Evolutionary conservation across 2,113 vertebrate species (phyloP).

Genomic region (Lutjanus erythropterus): DNA sequence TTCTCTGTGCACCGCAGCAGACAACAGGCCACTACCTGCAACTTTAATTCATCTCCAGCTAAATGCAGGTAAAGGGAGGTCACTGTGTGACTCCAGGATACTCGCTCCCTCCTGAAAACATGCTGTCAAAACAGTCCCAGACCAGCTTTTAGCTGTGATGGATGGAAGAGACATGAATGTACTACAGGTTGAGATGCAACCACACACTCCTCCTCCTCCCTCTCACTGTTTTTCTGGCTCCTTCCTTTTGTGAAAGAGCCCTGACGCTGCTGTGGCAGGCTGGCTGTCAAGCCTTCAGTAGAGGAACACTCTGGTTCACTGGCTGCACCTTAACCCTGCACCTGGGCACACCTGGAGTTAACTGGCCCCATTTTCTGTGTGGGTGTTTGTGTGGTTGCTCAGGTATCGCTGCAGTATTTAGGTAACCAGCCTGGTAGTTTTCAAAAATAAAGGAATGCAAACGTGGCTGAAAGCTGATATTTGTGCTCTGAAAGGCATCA

Average conservation of each 20-base stretch:
- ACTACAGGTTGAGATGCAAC: constrained; percentile 22
- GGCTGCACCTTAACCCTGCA: constrained; percentile 61
- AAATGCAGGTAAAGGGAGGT: constrained; percentile 1
- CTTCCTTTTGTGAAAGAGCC: constrained; percentile 55
- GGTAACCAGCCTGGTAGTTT: neutral
- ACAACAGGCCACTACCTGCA: neutral
- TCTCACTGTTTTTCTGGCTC: constrained; percentile 6
- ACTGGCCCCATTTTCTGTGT: neutral
- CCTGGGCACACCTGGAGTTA: constrained; percentile 51
- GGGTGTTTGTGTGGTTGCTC: neutral
- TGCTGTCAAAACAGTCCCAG: constrained; percentile 55
- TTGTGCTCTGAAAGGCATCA: constrained; percentile 29
- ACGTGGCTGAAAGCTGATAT: constrained; percentile 48
- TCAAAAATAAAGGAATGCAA: neutral
- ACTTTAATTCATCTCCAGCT: constrained; percentile 4
- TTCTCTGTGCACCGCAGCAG: neutral
- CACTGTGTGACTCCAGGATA: neutral
- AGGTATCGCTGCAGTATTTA: neutral
- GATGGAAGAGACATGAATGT: constrained; percentile 39
- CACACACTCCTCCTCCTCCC: constrained; percentile 18
- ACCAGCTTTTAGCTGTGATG: constrained; percentile 44
- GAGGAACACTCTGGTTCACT: constrained; percentile 64
- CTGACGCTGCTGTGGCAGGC: constrained; percentile 53
- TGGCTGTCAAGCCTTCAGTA: constrained; percentile 60
- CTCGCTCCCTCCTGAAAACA: constrained; percentile 22